Evolutionary conservation across 2,797 vertebrate genomes (phyloP).

Genomic region (Coregonus sp.): DNA sequence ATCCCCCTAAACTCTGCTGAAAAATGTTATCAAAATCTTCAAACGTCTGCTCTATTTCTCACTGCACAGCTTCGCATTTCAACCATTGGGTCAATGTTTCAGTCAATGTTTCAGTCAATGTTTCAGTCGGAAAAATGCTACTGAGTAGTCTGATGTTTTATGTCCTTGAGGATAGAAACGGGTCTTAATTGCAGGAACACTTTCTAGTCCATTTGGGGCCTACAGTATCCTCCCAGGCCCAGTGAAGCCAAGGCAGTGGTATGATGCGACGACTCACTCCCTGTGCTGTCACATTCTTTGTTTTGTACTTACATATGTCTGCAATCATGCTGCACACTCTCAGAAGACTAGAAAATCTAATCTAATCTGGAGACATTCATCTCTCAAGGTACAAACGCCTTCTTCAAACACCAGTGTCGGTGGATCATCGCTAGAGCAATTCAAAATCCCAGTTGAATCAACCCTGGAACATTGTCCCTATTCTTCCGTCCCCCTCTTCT

Average conservation of each 20-base stretch:
- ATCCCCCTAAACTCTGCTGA: too few species aligned
- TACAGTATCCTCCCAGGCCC: slow-evolving; percentile 2
- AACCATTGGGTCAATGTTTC: neutral
- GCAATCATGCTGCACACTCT: slow-evolving; percentile 32
- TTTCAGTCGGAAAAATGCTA: neutral
- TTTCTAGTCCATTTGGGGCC: neutral
- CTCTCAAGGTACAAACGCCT: slow-evolving; percentile 19
- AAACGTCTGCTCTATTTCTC: too few species aligned
- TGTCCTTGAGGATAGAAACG: neutral
- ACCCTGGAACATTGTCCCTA: neutral
- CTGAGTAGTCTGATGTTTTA: neutral
- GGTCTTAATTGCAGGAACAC: neutral
- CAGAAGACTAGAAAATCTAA: slow-evolving; percentile 26
- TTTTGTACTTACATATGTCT: slow-evolving; percentile 38
- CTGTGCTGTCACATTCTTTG: slow-evolving; percentile 20
- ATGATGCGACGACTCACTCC: neutral
- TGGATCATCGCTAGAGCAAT: slow-evolving; percentile 24
- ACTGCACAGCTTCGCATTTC: too few species aligned
- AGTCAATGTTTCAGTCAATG: neutral
- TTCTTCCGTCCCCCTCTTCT: neutral
- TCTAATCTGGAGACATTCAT: slow-evolving; percentile 8
- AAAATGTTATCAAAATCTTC: too few species aligned
- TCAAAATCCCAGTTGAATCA: neutral
- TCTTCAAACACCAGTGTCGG: slow-evolving; percentile 20
- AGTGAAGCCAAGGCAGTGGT: slow-evolving; percentile 9